Base-by-base conservation (phyloP, 2,888 invertebrate genomes). In the Hololepta plana region DNA sequence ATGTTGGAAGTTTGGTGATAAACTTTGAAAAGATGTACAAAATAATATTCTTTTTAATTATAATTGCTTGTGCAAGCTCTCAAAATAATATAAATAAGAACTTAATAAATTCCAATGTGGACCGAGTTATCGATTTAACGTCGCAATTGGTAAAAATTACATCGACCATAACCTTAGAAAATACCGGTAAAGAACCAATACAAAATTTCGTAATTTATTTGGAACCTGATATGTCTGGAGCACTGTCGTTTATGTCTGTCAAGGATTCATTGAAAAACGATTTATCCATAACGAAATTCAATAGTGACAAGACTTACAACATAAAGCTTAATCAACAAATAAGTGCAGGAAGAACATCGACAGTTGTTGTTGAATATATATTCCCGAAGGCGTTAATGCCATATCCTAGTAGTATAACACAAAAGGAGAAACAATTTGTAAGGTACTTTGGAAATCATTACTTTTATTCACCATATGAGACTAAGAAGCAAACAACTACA, bases 401-500 rank as follows among this genome's bases (percentile, higher is more conserved):
- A 0, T 82, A 80, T 55, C 98, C 98, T 2, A 72, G 71, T 6
- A 69, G 76, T 39, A 91, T 98, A 32, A 65, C 72, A 0, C 98
- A 98, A 51, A 74, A 81, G 34, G 96, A 98, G 44, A 84, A 85
- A 43, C 98, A 99, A 46, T 62, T 90, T 35, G 85, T 98, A 1
- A 69, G 79, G 37, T 95, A 79, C 49, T 67, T 62, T 36, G 91
- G 90, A 13, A 85, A 76, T 45, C 64, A 82, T 30, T 82, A 87
- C 47, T 62, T 80, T 28, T 88, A 72, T 47, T 70, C 81, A 1
- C 85, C 90, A 0, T 98, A 96, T 52, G 49, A 59, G 30, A 75
- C 85, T 1, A 51, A 53, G 1, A 72, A 74, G 19, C 91, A 95
- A 53, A 85, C 76, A 37, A 85, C 90, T 0, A 71, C 64, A 6